Base-by-base conservation (phyloP, 2,888 invertebrate species). In the Lagria hirta region DNA sequence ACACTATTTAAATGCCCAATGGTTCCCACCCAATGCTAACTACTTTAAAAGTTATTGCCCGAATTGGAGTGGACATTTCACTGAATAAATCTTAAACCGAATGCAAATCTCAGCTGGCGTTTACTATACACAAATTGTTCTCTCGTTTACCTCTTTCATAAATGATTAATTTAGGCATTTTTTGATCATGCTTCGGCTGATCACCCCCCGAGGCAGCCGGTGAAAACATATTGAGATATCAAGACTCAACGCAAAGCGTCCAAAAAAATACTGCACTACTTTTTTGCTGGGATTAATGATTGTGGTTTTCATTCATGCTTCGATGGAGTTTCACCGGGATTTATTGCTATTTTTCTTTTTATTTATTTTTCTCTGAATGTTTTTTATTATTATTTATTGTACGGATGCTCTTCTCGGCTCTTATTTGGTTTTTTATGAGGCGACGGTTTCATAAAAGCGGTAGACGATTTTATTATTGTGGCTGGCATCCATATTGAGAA, bases 171-270 rank as follows among this genome's bases (percentile, higher is more conserved):
- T n/a, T n/a, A n/a, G n/a, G n/a, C n/a, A n/a, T n/a, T n/a, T n/a
- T n/a, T n/a, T n/a, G n/a, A n/a, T n/a, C n/a, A n/a, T n/a, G n/a
- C n/a, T n/a, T n/a, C n/a, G n/a, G n/a, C n/a, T n/a, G n/a, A n/a
- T n/a, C n/a, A n/a, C n/a, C n/a, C n/a, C n/a, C n/a, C 52, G 30
- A 43, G 37, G 40, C 43, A 55, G n/a, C n/a, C n/a, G n/a, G n/a
- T n/a, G n/a, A n/a, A n/a, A n/a, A n/a, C n/a, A n/a, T 55, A 66
- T 66, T 65, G 66, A 66, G 64, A 65, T 62, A 66, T 66, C 63
- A 56, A 51, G 52, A 56, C 45, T 61, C 57, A 59, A 59, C 58
- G 56, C 43, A 60, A 60, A 58, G 57, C 44, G 51, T 35, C 55
- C 51, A 57, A 58, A 64, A 62, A 64, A 64, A 63, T 61, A 63